Evolutionary conservation across 2,797 vertebrate genomes (phyloP), one percentile per base, ranked within the genome.

Genomic region (Florisuga fusca): DNA sequence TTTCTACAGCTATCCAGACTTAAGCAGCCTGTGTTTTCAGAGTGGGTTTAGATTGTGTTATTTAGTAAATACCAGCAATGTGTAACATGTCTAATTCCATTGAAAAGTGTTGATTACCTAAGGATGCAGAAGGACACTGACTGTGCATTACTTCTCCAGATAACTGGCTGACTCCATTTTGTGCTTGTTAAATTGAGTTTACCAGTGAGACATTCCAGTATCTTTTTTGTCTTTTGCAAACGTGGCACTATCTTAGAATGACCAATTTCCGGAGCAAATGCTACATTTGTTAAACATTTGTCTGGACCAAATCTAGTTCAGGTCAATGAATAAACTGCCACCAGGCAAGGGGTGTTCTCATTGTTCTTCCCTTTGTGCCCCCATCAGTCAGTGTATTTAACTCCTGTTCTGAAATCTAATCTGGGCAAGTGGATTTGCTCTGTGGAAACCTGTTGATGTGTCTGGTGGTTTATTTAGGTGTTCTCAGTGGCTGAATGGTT

Each of bases 201-300:
- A 26, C 53, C 14, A 41, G 21, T 38, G 36, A 80, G 36, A 25
- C 13, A 31, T n/a, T 17, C 23, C 16, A 46, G 22, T 57, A 43
- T 45, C 7, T 43, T 54, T 46, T 58, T 57, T 76, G 13, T 38
- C 67, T 67, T 77, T 43, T 71, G 48, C 18, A 50, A 53, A 1
- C 2, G 3, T 3, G 17, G 9, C 13, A 2, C n/a, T 48, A 4
- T 71, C 14, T 83, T 74, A 38, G 61, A 80, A 31, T 33, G 41
- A 50, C 29, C 9, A 9, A 21, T 74, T 84, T 84, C 41, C 62
- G 76, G 87, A 53, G 87, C 31, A 72, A 46, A 1, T 1, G 1
- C 74, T 75, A 21, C 27, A 6, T 57, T 90, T 89, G 66, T 90
- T 94, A 72, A 84, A 91, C 46, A 41, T 79, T 71, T 87, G 45